Evolutionary conservation across 2,797 vertebrate species (phyloP).

Genomic region (Rhabdomys pumilio): DNA sequence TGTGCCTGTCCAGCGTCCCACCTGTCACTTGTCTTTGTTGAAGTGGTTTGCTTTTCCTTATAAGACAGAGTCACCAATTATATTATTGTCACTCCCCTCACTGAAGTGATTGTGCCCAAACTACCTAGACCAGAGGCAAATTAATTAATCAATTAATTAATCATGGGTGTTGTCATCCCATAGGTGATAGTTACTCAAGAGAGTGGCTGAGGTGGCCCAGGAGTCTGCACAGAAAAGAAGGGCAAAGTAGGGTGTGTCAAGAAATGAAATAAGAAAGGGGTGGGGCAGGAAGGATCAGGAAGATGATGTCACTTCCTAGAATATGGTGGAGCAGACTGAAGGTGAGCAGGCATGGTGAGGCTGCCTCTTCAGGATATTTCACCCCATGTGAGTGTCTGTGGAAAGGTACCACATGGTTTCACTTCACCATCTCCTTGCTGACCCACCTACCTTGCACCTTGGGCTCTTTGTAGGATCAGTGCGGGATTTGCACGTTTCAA

Average conservation of each 20-base stretch:
- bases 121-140: not conserved
- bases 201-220: not conserved
- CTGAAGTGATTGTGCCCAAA: not conserved
- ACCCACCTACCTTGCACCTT: not conserved
- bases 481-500: not conserved
- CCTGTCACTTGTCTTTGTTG: not conserved
- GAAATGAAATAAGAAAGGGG: not conserved
- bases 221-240: not conserved
- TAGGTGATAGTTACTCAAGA: not conserved
- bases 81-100: not conserved
- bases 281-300: rapidly evolving
- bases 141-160: not conserved
- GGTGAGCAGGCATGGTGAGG: rapidly evolving
- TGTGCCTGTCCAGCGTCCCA: not conserved
- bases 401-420: not conserved
- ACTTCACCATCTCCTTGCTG: not conserved
- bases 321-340: not conserved
- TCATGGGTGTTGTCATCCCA: no score
- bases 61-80: not conserved
- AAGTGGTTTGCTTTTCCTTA: not conserved
- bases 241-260: not conserved
- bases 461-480: not conserved
- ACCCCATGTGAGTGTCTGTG: not conserved
- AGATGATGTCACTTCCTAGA: not conserved
- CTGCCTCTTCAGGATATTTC: not conserved